These are phyloP conservation scores for Poicephalus meyeri DNA, from an alignment of 2,113 vertebrate species.

Conservation along the genomic window DNA sequence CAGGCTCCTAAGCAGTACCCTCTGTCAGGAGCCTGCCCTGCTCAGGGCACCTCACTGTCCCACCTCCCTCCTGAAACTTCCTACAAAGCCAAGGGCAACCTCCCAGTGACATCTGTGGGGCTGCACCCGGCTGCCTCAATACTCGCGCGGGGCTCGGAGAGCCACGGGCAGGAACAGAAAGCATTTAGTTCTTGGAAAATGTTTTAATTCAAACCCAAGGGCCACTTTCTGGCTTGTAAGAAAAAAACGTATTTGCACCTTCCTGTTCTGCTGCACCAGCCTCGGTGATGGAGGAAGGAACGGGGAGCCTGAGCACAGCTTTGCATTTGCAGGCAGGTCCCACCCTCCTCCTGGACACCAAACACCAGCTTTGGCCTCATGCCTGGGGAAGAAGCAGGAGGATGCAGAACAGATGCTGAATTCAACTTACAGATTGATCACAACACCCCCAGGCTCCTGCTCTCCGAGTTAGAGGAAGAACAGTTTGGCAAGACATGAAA, in stretches of 20 bases:
- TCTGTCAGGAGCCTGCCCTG: neutral
- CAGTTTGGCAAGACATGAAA: neutral
- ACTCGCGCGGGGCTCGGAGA: neutral
- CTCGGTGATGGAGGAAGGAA: neutral
- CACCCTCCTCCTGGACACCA: conserved; percentile 7
- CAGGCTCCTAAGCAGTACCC: neutral
- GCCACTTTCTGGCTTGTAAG: neutral
- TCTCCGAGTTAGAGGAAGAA: neutral
- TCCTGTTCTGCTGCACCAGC: neutral
- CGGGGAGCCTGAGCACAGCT: neutral
- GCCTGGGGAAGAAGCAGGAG: neutral
- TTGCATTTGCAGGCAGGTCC: neutral
- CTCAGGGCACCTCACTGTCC: neutral
- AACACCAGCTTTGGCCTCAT: neutral
- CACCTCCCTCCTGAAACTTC: neutral
- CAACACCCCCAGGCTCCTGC: neutral
- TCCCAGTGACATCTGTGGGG: neutral
- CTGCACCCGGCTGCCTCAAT: neutral
- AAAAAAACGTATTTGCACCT: fast-evolving
- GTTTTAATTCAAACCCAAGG: neutral
- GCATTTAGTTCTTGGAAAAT: neutral
- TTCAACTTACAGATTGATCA: conserved; percentile 17
- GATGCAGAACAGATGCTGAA: conserved; percentile 16
- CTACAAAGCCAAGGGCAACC: fast-evolving
- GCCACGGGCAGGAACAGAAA: fast-evolving